Evolutionary conservation across 2,888 invertebrate species (phyloP), one percentile per base, ranked within the genome.

Genomic region (Halocaridina rubra): DNA sequence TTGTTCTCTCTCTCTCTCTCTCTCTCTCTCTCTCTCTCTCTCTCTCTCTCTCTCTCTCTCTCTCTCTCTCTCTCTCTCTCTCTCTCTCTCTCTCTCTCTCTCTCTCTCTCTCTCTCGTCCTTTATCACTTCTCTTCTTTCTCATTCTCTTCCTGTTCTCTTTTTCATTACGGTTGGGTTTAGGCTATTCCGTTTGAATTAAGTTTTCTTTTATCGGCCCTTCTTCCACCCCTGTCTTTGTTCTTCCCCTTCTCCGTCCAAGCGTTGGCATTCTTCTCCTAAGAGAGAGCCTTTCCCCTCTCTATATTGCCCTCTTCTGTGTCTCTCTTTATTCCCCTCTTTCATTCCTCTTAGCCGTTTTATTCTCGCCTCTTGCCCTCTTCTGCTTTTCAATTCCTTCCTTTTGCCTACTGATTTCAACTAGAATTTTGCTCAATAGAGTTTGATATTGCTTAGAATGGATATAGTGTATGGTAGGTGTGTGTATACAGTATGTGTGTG

Each of bases 41-140:
- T 16, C 76, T 76, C 76, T 76, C 8, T 76, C 27, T 46, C 32
- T 76, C 76, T 46, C 59, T 30, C 46, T 30, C 76, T 59, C 59
- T 46, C 29, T 59, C 76, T 59, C 59, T 29, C 61, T 61, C 76
- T 59, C 53, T 29, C 53, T 53, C 53, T 53, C 53, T 53, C 53
- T 53, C 53, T 3, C 53, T 53, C 53, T 53, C 53, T 53, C 53
- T 53, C 53, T 53, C 53, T 53, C 53, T 53, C 53, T 53, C 53
- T 53, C 53, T 59, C 59, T 19, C 30, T 59, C 30, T 39, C 33
- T 59, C 27, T 46, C 27, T 29, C 57, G 0, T n/a, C 27, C 3
- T n/a, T 76, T 1, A 27, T 19, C 30, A 1, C 33, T 29, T 19
- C 2, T 19, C 32, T 29, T 7, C 71, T 71, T 16, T 32, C 71